Percentiles rank a stretch among this genome's conserved stretches.
Conservation (phyloP, 2,888 invertebrate genomes). For the Pasiphila rectangulata region DNA sequence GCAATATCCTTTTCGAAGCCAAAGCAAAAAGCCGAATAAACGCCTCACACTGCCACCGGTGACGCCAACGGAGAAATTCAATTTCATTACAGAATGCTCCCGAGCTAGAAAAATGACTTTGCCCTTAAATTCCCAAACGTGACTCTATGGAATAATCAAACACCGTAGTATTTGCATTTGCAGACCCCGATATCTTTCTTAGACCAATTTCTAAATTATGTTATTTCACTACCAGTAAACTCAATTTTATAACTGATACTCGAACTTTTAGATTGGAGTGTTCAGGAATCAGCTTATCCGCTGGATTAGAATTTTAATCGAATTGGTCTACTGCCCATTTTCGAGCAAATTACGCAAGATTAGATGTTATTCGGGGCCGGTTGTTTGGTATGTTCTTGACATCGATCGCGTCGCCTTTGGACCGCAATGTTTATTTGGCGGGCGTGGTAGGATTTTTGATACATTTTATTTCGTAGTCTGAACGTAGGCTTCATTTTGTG, state of each 20-base stretch:
- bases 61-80: slow-evolving; percentile 60
- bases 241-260: slow-evolving; percentile 6
- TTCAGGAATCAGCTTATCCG: slow-evolving; percentile 39
- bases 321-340: slow-evolving; percentile 46
- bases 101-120: slow-evolving; percentile 49
- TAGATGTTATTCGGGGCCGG: slow-evolving; percentile 47
- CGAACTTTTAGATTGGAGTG: slow-evolving; percentile 33
- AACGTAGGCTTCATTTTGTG: no score
- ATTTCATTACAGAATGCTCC: slow-evolving; percentile 63
- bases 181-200: not conserved
- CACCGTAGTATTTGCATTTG: not conserved
- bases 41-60: slow-evolving; percentile 41
- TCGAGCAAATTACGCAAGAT: slow-evolving; percentile 52
- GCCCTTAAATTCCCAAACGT: slow-evolving; percentile 16
- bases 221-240: not conserved
- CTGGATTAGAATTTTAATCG: slow-evolving; percentile 49
- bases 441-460: slow-evolving; percentile 52
- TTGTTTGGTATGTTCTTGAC: slow-evolving; percentile 55
- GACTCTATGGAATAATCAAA: not conserved
- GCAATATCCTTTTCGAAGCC: slow-evolving; percentile 71
- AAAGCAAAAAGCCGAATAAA: slow-evolving; percentile 73
- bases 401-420: slow-evolving; percentile 50
- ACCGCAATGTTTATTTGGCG: slow-evolving; percentile 63
- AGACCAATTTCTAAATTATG: not conserved
- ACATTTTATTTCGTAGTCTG: no score